phyloP scores from a whole-genome alignment of 1,140 invertebrate species.

The Drosophila pruinosa region DNA sequence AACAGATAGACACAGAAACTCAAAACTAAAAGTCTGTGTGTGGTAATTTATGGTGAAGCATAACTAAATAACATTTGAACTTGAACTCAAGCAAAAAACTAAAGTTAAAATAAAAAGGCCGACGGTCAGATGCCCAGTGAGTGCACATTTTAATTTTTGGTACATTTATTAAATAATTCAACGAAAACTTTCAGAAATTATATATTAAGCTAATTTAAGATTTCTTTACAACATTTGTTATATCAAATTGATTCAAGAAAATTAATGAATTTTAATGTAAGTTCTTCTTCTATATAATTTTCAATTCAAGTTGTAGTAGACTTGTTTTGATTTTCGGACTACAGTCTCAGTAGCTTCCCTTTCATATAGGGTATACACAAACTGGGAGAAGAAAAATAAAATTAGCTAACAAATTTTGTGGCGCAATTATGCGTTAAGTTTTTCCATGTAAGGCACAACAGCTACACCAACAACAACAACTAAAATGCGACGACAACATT shows the following conservation, averaged over 20 bases:
- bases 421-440: conserved; percentile 70
- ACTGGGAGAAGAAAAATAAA: conserved; percentile 15
- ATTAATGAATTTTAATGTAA: no score
- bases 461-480: not conserved
- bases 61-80: conserved; percentile 45
- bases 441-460: conserved; percentile 28
- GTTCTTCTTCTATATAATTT: no score
- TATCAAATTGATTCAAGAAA: no score
- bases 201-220: no score
- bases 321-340: no score
- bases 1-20: conserved; percentile 3
- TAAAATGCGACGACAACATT: conserved; percentile 2
- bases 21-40: conserved; percentile 36
- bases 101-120: not conserved
- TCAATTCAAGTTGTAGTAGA: no score
- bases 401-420: conserved; percentile 77
- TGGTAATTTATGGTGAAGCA: conserved; percentile 40
- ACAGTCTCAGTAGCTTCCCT: not conserved
- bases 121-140: not conserved
- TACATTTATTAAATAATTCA: no score
- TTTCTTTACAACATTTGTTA: no score
- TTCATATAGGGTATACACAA: conserved; percentile 19
- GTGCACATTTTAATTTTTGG: no score
- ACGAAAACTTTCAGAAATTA: no score
- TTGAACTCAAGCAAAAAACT: conserved; percentile 33